Evolutionary conservation across 2,113 vertebrate species (phyloP).

Genomic region (Malurus melanocephalus): DNA sequence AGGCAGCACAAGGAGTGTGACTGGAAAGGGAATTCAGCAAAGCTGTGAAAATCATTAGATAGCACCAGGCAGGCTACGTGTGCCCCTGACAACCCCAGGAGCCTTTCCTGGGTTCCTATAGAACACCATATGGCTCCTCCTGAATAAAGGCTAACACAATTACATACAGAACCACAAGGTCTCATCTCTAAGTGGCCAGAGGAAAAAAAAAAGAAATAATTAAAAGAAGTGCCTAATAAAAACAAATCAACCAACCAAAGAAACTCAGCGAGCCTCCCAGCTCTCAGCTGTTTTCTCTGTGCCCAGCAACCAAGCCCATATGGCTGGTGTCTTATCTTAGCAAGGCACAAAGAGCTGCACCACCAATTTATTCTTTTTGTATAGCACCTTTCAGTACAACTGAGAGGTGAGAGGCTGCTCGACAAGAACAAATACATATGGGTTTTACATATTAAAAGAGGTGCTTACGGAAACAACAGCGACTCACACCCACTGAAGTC

Average conservation of each 20-base stretch:
- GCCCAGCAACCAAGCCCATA: neutral
- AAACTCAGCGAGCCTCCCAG: neutral
- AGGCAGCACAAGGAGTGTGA: neutral
- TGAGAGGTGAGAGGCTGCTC: slow-evolving; percentile 1
- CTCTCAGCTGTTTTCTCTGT: neutral
- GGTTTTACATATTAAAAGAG: slow-evolving; percentile 9
- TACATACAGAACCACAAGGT: neutral
- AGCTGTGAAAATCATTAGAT: neutral
- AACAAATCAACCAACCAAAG: neutral
- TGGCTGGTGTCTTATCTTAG: neutral
- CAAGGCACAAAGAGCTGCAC: neutral
- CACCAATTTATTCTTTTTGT: neutral
- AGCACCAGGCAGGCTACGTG: neutral
- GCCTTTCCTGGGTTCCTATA: neutral
- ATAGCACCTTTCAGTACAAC: neutral
- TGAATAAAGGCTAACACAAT: neutral
- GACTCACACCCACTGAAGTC: neutral
- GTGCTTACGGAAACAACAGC: neutral
- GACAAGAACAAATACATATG: neutral
- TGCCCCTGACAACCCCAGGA: neutral
- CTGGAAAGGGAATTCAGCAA: neutral
- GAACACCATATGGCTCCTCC: neutral
- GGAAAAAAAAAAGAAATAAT: neutral
- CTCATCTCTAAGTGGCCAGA: neutral
- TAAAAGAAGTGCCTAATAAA: neutral